Conservation (phyloP, 2,797 vertebrate species). For the Lepidocolaptes lacrymiger region DNA sequence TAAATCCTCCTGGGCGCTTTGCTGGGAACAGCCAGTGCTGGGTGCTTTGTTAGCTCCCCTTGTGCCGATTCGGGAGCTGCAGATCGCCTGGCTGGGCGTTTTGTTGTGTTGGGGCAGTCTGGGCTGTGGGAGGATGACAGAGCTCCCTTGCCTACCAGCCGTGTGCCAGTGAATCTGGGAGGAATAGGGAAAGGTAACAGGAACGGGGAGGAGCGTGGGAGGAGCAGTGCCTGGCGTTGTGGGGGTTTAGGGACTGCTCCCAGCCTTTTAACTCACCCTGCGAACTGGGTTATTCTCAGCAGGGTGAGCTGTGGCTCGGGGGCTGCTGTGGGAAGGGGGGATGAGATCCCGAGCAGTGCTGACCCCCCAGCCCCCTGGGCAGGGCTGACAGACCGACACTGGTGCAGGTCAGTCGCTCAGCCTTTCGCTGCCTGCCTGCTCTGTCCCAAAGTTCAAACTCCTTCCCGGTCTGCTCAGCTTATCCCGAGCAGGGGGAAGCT, state of each 20-base stretch:
- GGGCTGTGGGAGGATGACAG: rapidly evolving
- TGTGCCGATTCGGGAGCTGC: background rate
- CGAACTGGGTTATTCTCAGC: conserved; percentile 31
- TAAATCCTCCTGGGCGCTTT: background rate
- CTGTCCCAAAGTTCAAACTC: rapidly evolving
- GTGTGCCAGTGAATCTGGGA: background rate
- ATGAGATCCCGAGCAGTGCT: background rate
- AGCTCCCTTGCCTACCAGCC: background rate
- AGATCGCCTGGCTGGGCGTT: background rate
- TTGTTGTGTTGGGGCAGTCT: background rate
- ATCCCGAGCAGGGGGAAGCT: background rate
- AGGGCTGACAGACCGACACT: background rate
- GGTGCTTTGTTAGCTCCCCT: background rate
- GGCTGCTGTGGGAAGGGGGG: conserved; percentile 20
- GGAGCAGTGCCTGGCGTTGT: background rate
- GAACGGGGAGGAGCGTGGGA: background rate
- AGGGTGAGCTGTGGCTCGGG: conserved; percentile 15
- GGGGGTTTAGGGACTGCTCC: background rate
- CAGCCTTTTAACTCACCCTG: background rate
- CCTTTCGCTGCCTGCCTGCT: background rate
- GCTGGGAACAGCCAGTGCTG: background rate
- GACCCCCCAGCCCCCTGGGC: background rate
- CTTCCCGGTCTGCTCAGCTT: background rate
- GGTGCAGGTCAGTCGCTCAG: background rate
- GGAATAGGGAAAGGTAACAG: background rate